phyloP scores from a whole-genome alignment of 2,888 invertebrate genomes.

The Apocheima hispidaria region DNA sequence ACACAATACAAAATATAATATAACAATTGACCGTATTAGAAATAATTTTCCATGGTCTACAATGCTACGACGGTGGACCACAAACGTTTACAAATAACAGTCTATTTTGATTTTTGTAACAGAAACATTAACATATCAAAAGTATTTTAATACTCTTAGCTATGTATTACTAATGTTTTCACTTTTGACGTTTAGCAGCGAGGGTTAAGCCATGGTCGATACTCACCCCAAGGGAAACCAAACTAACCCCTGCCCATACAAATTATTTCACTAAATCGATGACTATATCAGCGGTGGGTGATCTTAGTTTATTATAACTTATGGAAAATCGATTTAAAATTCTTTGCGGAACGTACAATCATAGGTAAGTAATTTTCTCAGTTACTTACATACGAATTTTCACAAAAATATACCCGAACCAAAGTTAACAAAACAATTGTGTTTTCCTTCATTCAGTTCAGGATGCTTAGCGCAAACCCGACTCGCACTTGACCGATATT shows the following conservation, averaged over 20 bases:
- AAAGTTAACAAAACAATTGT: too few species aligned
- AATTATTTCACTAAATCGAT: slow-evolving; percentile 24
- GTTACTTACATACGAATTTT: not conserved
- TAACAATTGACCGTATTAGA: slow-evolving; percentile 22
- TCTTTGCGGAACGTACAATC: not conserved
- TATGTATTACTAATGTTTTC: slow-evolving; percentile 20
- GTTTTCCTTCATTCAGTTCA: too few species aligned
- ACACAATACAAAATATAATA: slow-evolving; percentile 20
- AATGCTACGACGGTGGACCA: slow-evolving; percentile 1
- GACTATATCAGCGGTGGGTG: slow-evolving; percentile 18
- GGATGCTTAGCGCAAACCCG: too few species aligned
- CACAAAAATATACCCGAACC: too few species aligned
- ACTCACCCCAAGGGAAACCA: slow-evolving; percentile 35
- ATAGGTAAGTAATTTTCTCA: not conserved
- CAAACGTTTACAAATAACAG: not conserved
- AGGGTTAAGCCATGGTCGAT: slow-evolving; percentile 49
- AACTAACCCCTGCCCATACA: slow-evolving; percentile 16
- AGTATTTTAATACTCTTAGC: not conserved
- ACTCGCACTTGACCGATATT: too few species aligned
- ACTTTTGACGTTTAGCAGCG: slow-evolving; percentile 35
- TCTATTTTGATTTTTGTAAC: slow-evolving; percentile 14
- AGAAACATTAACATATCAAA: slow-evolving; percentile 1
- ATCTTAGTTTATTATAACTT: slow-evolving; percentile 5
- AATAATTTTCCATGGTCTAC: slow-evolving; percentile 20
- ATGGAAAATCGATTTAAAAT: slow-evolving; percentile 2